Percentiles rank a stretch among this genome's conserved stretches.
Conservation (phyloP, 2,888 invertebrate genomes). For the Oxycera nigricornis region DNA sequence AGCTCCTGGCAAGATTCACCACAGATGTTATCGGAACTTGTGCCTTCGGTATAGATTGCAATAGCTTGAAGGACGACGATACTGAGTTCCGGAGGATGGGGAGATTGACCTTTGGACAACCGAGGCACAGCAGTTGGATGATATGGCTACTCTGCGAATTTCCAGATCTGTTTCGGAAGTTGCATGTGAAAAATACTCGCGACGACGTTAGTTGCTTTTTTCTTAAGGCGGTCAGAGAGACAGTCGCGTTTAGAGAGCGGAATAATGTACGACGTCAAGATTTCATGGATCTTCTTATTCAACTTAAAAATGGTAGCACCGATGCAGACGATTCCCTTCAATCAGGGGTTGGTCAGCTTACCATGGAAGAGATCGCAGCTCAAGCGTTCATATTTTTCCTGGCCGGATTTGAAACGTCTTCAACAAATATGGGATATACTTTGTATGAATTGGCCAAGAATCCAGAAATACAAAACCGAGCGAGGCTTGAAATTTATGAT, state of each 20-base stretch:
- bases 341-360: background rate
- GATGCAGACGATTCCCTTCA: background rate
- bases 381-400: constrained; percentile 28
- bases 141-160: background rate
- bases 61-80: constrained; percentile 54
- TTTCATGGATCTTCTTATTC: constrained; percentile 65
- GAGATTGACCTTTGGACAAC: constrained; percentile 40
- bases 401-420: constrained; percentile 56
- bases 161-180: background rate
- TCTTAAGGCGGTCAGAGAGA: constrained; percentile 56
- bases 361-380: constrained; percentile 9
- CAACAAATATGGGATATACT: constrained; percentile 53
- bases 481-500: constrained; percentile 60
- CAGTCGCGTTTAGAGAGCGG: constrained; percentile 58
- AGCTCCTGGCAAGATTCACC: constrained; percentile 56
- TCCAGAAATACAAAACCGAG: constrained; percentile 59
- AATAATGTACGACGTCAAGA: constrained; percentile 60
- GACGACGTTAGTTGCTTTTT: constrained; percentile 54
- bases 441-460: constrained; percentile 54
- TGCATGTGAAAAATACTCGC: constrained; percentile 48
- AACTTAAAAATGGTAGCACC: constrained; percentile 54
- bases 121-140: background rate
- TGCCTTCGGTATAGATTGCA: constrained; percentile 59
- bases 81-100: constrained; percentile 52
- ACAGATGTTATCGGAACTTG: constrained; percentile 61